Evolutionary conservation across 2,797 vertebrate genomes (phyloP).

Genomic region (Sarcoramphus papa): DNA sequence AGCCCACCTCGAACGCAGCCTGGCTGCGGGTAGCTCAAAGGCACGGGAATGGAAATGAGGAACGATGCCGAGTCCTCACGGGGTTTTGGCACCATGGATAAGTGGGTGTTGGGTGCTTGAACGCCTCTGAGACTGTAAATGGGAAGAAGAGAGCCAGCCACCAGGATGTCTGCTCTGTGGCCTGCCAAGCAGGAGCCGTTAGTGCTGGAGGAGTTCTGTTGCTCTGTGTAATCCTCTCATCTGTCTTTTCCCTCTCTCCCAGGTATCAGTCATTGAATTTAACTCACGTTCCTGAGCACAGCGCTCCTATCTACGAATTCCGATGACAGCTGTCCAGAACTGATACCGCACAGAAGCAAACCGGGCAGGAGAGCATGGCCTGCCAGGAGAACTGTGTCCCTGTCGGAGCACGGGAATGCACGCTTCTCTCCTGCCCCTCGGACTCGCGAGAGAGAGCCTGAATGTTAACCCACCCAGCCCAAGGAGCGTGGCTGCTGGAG

Average conservation of each 20-base stretch:
- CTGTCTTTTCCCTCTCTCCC: background rate
- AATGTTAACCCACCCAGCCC: constrained; percentile 61
- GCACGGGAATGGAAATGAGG: background rate
- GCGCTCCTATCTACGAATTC: constrained; percentile 95
- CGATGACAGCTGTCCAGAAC: constrained; percentile 81
- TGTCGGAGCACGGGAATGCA: constrained; percentile 61
- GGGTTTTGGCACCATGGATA: background rate
- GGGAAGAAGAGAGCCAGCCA: background rate
- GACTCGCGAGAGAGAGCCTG: constrained; percentile 70
- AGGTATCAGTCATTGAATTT: constrained; percentile 99
- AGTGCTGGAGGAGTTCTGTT: too few relatives aligned
- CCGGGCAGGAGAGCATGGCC: constrained; percentile 67
- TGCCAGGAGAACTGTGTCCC: constrained; percentile 68
- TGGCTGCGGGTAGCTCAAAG: background rate
- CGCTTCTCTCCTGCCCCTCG: constrained; percentile 67
- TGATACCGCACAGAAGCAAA: constrained; percentile 51
- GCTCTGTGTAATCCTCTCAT: background rate
- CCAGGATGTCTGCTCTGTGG: background rate
- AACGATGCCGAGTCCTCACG: rapidly evolving
- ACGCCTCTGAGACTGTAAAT: background rate
- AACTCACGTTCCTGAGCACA: constrained; percentile 91
- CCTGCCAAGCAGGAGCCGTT: background rate
- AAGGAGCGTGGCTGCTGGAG: constrained; percentile 47
- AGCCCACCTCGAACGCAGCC: background rate
- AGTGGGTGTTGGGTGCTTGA: background rate